These are phyloP conservation scores for Epizoanthus stellaris DNA, from an alignment of 92 coral and sea anemone genomes.

Conservation along the genomic window DNA sequence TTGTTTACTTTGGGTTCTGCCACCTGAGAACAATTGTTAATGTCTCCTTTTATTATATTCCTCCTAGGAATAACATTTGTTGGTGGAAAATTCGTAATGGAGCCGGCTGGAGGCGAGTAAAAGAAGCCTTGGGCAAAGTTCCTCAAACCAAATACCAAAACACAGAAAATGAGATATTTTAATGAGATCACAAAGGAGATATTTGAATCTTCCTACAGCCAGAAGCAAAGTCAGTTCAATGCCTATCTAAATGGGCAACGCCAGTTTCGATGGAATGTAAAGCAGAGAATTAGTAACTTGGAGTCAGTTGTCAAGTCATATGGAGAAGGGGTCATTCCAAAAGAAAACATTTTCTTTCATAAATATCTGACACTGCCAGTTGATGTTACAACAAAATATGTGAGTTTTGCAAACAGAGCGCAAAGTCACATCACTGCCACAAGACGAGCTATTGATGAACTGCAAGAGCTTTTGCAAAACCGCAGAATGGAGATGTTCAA, in stretches of 20 bases:
- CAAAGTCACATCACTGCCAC: constrained; percentile 27
- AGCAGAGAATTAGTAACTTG: constrained; percentile 1
- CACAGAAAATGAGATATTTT: constrained; percentile 33
- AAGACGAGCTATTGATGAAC: constrained; percentile 31
- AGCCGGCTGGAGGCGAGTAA: constrained; percentile 17
- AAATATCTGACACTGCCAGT: constrained; percentile 24
- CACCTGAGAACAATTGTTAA: background rate
- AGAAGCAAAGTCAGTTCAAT: constrained; percentile 13
- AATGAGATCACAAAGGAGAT: constrained; percentile 21
- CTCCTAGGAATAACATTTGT: constrained; percentile 1
- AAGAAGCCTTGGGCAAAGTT: constrained; percentile 27
- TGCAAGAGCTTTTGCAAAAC: constrained; percentile 36
- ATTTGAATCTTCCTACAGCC: constrained; percentile 30
- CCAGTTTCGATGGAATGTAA: constrained; percentile 39
- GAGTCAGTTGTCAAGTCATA: constrained; percentile 20
- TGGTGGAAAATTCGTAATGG: constrained; percentile 16
- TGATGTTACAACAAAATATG: constrained; percentile 29
- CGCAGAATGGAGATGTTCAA: constrained; percentile 18
- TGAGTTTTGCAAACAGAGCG: constrained; percentile 40
- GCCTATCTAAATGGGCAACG: constrained; percentile 28
- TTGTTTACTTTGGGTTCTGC: constrained; percentile 12
- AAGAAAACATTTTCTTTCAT: constrained; percentile 38
- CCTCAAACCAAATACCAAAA: constrained; percentile 35
- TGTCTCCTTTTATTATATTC: background rate
- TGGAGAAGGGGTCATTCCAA: constrained; percentile 44